Conservation (phyloP, 2,888 invertebrate species). For the Ophion ellenae region DNA sequence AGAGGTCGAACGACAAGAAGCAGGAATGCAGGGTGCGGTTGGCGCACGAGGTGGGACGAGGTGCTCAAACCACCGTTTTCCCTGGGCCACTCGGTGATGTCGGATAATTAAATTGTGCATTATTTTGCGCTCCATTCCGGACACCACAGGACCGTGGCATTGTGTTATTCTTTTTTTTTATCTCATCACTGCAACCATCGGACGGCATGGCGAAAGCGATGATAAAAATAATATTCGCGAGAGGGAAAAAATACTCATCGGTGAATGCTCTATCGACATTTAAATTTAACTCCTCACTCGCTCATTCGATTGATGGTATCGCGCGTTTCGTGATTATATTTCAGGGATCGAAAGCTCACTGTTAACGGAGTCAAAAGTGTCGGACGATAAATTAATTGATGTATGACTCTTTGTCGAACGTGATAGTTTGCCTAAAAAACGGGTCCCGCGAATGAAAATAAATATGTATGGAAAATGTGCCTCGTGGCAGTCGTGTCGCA, state of each 20-base stretch:
- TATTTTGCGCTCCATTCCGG: conserved; percentile 35
- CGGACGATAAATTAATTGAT: not conserved
- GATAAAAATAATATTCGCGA: conserved; percentile 28
- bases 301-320: conserved; percentile 3
- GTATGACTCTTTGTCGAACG: not conserved
- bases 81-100: conserved; percentile 48
- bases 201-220: conserved; percentile 8
- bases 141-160: conserved; percentile 43
- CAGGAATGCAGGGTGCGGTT: conserved; percentile 64
- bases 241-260: conserved; percentile 6
- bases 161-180: conserved; percentile 22
- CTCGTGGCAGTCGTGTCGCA: too few relatives aligned
- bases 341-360: not conserved
- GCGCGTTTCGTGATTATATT: not conserved
- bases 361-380: not conserved
- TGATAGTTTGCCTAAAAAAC: too few relatives aligned
- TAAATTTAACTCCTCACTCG: conserved; percentile 4
- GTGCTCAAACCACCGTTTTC: conserved; percentile 22
- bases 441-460: too few relatives aligned
- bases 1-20: conserved; percentile 51
- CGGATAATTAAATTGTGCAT: conserved; percentile 62
- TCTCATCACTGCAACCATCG: not conserved
- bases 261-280: conserved; percentile 23
- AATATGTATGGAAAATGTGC: too few relatives aligned
- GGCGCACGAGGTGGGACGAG: conserved; percentile 27